Evolutionary conservation across 2,797 vertebrate species (phyloP), one percentile per base, ranked within the genome.

Genomic region (Sebastes paucispinis): DNA sequence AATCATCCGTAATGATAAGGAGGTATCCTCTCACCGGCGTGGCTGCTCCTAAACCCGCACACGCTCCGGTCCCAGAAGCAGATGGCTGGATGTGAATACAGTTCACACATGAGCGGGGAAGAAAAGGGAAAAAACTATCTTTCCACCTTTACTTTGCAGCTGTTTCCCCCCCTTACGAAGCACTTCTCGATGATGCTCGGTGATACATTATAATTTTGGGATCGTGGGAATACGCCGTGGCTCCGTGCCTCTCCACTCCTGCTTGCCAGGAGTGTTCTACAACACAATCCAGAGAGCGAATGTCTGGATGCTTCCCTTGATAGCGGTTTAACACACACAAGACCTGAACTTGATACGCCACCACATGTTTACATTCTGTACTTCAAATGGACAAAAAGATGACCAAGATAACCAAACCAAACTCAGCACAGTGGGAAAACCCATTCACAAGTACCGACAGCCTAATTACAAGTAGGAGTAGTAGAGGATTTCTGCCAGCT

Each of bases 141-240:
- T 57, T 87, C 55, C 83, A 81, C 77, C 84, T 91, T 85, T 81
- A 62, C 82, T 62, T 62, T 82, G 88, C 92, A 92, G 87, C 88
- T 88, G 90, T 80, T 84, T 2, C 71, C 31, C 63, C 34, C 0
- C 70, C 65, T 77, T 60, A 60, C 27, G 22, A 59, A 79, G 74
- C 69, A 65, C 70, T 84, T 82, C 60, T 60, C 9, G 0, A 22
- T 68, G 59, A 83, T 70, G 69, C 75, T 83, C 39, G 8, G 63
- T 69, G 57, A 78, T 75, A 75, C 34, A 57, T 90, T 75, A 32
- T 63, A 16, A 77, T 81, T 82, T 80, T 18, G 29, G 66, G 68
- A 65, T 69, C 18, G 2, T 16, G 54, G 80, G 77, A 78, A 77
- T 69, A 18, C 54, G 4, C 69, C 4, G 32, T 67, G 65, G 62